phyloP scores from a whole-genome alignment of 2,888 invertebrate species.

The Lepetodrilus schrolli region DNA sequence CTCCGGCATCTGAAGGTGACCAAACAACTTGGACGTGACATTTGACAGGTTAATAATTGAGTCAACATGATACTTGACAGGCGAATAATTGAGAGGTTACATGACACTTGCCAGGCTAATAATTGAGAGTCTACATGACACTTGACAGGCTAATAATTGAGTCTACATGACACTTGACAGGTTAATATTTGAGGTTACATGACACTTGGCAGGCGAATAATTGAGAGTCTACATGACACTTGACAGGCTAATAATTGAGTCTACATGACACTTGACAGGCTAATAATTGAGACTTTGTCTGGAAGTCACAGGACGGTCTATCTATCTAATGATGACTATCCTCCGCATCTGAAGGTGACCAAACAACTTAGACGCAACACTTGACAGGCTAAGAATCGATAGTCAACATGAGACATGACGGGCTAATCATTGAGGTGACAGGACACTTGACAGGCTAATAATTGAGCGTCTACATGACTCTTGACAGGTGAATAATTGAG shows the following conservation, averaged over 20 bases:
- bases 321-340: slow-evolving; percentile 85
- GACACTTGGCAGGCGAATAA: neutral
- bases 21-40: neutral
- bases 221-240: neutral
- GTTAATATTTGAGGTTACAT: neutral
- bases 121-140: neutral
- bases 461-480: neutral
- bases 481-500: neutral
- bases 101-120: neutral
- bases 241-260: neutral
- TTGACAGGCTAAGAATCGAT: neutral
- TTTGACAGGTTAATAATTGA: neutral
- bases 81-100: neutral
- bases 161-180: neutral
- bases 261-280: neutral
- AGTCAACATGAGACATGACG: neutral
- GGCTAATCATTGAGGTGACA: neutral
- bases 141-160: neutral
- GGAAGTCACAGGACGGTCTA: slow-evolving; percentile 85
- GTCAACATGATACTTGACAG: neutral
- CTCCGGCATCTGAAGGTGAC: slow-evolving; percentile 81
- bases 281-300: slow-evolving; percentile 80
- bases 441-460: neutral
- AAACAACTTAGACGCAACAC: neutral
- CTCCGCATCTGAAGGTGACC: slow-evolving; percentile 80